phyloP scores from a whole-genome alignment of 2,888 invertebrate species.

The Scelioninae gen. 1 region DNA sequence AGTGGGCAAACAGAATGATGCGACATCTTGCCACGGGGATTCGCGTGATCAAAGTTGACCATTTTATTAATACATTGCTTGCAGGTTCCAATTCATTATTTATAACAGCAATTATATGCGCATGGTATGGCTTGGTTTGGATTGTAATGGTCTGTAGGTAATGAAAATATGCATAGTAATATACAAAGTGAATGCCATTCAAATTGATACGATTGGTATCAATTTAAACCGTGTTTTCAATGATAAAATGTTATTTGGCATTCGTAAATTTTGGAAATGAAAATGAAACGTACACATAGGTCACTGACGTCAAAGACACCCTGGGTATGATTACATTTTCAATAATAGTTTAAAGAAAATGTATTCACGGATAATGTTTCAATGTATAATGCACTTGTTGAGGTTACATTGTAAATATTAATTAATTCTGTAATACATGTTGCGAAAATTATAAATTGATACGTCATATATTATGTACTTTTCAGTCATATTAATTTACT shows the following conservation, averaged over 20 bases:
- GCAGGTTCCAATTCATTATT: slow-evolving; percentile 23
- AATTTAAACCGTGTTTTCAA: slow-evolving; percentile 11
- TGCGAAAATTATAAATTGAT: too few relatives aligned
- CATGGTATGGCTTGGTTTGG: not conserved
- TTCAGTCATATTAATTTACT: too few relatives aligned
- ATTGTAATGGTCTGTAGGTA: slow-evolving; percentile 4
- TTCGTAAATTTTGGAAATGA: slow-evolving; percentile 3
- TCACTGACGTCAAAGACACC: not conserved
- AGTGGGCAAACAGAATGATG: not conserved
- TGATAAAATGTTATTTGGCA: not conserved
- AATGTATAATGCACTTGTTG: too few relatives aligned
- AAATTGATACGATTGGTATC: slow-evolving; percentile 30
- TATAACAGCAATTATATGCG: slow-evolving; percentile 27
- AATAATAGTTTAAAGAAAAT: too few relatives aligned
- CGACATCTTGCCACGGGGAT: not conserved
- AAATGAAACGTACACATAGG: not conserved
- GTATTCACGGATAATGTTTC: too few relatives aligned
- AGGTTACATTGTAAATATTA: too few relatives aligned
- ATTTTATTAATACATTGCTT: slow-evolving; percentile 19
- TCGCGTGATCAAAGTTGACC: slow-evolving; percentile 20
- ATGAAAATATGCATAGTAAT: slow-evolving; percentile 21
- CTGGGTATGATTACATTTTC: not conserved
- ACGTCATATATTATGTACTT: too few relatives aligned
- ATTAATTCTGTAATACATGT: too few relatives aligned
- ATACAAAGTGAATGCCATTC: slow-evolving; percentile 30